Evolutionary conservation across 1,140 invertebrate species (phyloP), one percentile per base, ranked within the genome.

Genomic region (Paraescarpia echinospica): DNA sequence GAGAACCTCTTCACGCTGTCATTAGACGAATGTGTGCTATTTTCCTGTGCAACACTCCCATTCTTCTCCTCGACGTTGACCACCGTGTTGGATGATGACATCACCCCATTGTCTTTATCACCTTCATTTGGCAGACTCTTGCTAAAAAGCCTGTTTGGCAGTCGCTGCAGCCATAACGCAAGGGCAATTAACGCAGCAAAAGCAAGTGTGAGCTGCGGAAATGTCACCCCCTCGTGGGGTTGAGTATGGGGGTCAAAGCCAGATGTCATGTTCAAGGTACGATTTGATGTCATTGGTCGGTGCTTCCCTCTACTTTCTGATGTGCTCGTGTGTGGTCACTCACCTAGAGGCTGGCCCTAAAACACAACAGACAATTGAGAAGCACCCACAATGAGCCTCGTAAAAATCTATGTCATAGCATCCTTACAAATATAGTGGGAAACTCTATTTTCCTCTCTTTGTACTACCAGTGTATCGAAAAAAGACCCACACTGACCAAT

Each of bases 221-320:
- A 91, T 51, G 94, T 94, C 77, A 93, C 89, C 35, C 93, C 92
- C 88, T 92, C 33, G n/a, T 94, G 94, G 0, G 94, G 93, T 18
- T 93, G 34, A 33, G 93, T 93, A 92, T 94, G 94, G 1, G 89
- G 34, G 89, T 94, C 94, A 92, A 27, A 34, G 31, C 59, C 59
- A 27, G 59, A 77, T 31, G 59, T 77, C 59, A 77, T 77, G 59
- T 77, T 77, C 12, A 77, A 14, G 59, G 8, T 77, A 18, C 27
- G 59, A 77, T 77, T 77, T 77, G 59, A 31, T 77, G 59, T 14
- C 59, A 77, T 77, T 12, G 27, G 59, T 77, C 22, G 22, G 59
- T 77, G 59, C 22, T 77, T 8, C 48, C 48, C 48, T 51, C 48
- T 51, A 18, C 8, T 51, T 8, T 8, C 18, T 8, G 48, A 9